Base-by-base conservation (phyloP, 2,797 vertebrate genomes). In the Gymnocypris eckloni region DNA sequence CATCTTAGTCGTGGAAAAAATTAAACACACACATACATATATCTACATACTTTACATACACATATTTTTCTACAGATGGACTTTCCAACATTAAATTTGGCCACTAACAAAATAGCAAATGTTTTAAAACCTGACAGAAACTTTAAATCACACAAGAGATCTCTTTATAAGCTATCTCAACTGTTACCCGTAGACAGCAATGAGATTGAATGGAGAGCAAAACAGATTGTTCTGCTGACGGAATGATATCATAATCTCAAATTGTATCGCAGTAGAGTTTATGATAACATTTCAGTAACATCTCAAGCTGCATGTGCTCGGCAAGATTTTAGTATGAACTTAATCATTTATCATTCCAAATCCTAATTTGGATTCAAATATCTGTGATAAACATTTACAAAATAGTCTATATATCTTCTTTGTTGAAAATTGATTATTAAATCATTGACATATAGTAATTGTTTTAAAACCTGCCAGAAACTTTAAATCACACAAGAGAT, bases 71-170 rank as follows among this genome's bases (percentile, higher is more conserved):
- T 45, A 64, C 20, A 64, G 77, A 28, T 67, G 81, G 81, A 83
- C 66, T 75, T 86, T 77, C 76, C 80, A 67, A 64, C 6, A 12
- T 80, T 59, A 52, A 45, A 39, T 20, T 13, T 37, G 56, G 56
- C 52, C 25, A 69, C 41, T 69, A 20, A 37, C 9, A 39, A 69
- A 8, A 25, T 41, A 54, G 3, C 11, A 39, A 6, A 22, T 2
- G 9, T 54, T 76, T 75, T 20, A 33, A 75, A 52, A 43, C 5
- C n/a, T 43, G 10, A n/a, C 22, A 72, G n/a, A 33, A 45, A 72
- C 1, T 0, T 72, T 72, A 70, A 43, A 70, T 70, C 39, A 6
- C 20, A 22, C 67, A 70, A 41, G 67, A 70, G 28, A 67, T 43
- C 39, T 69, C 66, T 69, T 39, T 69, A 39, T 45, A n/a, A 10